A percentile compares a stretch with the other conserved stretches of the same genome.
These are phyloP conservation scores for Pseudorhombus dupliciocellatus DNA, from an alignment of 2,113 vertebrate species.

Conservation along the genomic window DNA sequence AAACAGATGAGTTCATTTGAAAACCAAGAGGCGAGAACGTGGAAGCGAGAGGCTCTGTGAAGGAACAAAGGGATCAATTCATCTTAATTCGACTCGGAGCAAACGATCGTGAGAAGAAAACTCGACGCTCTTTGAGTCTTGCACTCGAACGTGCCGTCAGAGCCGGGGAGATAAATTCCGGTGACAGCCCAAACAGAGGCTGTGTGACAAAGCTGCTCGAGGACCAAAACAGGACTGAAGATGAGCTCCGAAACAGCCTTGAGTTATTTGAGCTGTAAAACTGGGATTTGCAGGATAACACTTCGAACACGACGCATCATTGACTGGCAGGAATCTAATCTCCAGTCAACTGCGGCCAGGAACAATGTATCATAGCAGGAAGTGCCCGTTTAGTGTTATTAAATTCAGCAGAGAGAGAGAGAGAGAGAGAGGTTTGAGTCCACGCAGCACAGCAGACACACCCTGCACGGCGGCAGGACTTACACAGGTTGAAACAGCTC, in stretches of 20 bases:
- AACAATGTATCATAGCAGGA: neutral
- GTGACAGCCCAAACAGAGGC: conserved; percentile 39
- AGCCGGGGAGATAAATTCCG: conserved; percentile 23
- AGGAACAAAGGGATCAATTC: neutral
- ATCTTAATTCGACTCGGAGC: neutral
- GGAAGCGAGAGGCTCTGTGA: neutral
- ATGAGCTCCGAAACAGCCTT: neutral
- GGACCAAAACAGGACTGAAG: conserved; percentile 12
- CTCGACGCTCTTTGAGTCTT: conserved; percentile 11
- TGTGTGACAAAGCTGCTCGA: conserved; percentile 36
- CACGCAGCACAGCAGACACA: conserved; percentile 64
- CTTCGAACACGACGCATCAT: conserved; percentile 7
- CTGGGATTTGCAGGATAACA: neutral
- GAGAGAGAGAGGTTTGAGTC: conserved; percentile 13
- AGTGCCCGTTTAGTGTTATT: neutral
- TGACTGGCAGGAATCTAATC: conserved; percentile 6
- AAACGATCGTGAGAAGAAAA: neutral
- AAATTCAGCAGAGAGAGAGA: conserved; percentile 7
- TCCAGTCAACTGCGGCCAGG: neutral
- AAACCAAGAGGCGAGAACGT: conserved; percentile 21
- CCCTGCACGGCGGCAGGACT: conserved; percentile 69
- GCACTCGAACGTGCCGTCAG: conserved; percentile 9
- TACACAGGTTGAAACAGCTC: conserved; percentile 81
- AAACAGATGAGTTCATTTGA: neutral
- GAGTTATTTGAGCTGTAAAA: conserved; percentile 4